Evolutionary conservation across 2,888 invertebrate genomes (phyloP).

Genomic region (Andrena trimmerana): DNA sequence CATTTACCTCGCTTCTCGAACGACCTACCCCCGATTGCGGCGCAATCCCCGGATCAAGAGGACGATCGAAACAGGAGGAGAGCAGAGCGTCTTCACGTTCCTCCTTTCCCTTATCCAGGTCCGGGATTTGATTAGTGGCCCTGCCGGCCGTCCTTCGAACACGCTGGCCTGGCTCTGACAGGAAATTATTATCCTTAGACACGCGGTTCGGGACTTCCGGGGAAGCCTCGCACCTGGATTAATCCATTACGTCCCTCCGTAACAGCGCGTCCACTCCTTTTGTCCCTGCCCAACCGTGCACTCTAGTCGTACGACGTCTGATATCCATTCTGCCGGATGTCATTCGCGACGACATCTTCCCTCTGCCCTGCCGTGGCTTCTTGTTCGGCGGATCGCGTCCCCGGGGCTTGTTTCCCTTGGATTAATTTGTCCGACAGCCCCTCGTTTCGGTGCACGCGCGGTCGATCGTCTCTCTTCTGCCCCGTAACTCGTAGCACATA

Average conservation of each 20-base stretch:
- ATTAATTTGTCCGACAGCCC: constrained; percentile 56
- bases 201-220: constrained; percentile 35
- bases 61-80: not conserved
- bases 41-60: too few relatives aligned
- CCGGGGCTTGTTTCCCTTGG: constrained; percentile 49
- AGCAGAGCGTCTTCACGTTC: not conserved
- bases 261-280: constrained; percentile 41
- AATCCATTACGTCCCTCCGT: constrained; percentile 64
- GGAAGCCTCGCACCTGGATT: constrained; percentile 60
- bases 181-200: constrained; percentile 54
- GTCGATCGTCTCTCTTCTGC: not conserved
- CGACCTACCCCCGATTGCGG: too few relatives aligned
- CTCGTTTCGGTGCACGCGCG: constrained; percentile 1
- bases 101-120: not conserved
- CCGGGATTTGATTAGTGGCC: constrained; percentile 33
- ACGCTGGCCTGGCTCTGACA: constrained; percentile 33
- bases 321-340: constrained; percentile 43
- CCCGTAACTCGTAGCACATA: too few relatives aligned
- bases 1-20: too few relatives aligned
- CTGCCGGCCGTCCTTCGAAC: constrained; percentile 21
- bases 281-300: constrained; percentile 54
- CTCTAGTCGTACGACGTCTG: constrained; percentile 40
- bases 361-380: constrained; percentile 10
- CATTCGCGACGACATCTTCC: constrained; percentile 13
- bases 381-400: constrained; percentile 61